A percentile compares a stretch with the other conserved stretches of the same genome.
Evolutionary conservation across 2,888 invertebrate species (phyloP).

Genomic region (Cantharis rufa): DNA sequence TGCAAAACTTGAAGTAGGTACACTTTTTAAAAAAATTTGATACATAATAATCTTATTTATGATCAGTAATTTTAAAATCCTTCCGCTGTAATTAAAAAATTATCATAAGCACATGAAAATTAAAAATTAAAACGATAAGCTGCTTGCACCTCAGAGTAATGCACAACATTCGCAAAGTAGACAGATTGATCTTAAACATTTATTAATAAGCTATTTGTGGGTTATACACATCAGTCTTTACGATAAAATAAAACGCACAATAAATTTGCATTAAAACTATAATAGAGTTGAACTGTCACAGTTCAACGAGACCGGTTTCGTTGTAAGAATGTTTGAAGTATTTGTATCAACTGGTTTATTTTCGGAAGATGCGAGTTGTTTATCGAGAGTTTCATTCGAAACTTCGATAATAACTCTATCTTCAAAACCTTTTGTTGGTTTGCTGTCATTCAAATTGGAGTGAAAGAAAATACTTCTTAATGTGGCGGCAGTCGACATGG

Average conservation of each 20-base stretch:
- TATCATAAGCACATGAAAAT: background rate
- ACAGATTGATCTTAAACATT: background rate
- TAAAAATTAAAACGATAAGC: background rate
- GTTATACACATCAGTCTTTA: constrained; percentile 36
- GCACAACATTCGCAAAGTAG: background rate
- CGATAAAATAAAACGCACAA: constrained; percentile 20
- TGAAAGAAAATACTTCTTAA: constrained; percentile 61
- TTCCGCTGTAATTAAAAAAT: background rate
- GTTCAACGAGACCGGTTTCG: constrained; percentile 25
- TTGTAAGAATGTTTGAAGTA: constrained; percentile 20
- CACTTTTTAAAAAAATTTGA: background rate
- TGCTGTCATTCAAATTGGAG: constrained; percentile 45
- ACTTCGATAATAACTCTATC: constrained; percentile 52
- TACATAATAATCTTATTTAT: background rate
- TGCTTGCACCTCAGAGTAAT: background rate
- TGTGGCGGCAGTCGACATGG: constrained; percentile 57
- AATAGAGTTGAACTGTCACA: constrained; percentile 26
- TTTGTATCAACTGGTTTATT: constrained; percentile 7
- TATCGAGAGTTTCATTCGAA: constrained; percentile 50
- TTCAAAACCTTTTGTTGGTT: constrained; percentile 47
- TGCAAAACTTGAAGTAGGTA: background rate
- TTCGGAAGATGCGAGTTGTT: constrained; percentile 14
- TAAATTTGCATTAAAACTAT: constrained; percentile 27
- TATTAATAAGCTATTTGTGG: constrained; percentile 11
- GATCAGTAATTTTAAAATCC: background rate